Conservation (phyloP, 2,113 vertebrate species). For the Cryptomyrus ogoouensis region DNA sequence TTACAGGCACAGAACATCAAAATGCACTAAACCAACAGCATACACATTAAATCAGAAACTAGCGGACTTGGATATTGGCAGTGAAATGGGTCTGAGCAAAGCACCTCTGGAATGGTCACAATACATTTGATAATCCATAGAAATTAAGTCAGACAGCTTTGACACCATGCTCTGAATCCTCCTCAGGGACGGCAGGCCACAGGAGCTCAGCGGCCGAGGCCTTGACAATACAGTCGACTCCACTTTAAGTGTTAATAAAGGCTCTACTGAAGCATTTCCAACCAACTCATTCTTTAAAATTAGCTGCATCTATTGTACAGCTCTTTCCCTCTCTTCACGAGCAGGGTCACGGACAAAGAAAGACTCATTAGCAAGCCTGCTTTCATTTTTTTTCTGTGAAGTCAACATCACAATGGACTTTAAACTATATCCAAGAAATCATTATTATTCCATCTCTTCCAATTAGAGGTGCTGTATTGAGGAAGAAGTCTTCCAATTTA, state of each 20-base stretch:
- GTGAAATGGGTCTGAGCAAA: background rate
- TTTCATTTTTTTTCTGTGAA: background rate
- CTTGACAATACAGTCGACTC: background rate
- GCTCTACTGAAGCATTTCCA: background rate
- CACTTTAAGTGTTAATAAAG: background rate
- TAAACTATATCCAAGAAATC: background rate
- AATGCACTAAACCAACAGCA: background rate
- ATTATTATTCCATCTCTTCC: background rate
- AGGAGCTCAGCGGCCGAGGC: background rate
- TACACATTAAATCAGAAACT: background rate
- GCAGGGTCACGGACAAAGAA: background rate
- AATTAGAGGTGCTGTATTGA: background rate
- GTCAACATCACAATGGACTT: background rate
- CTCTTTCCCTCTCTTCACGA: background rate
- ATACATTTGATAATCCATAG: background rate
- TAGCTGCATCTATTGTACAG: background rate
- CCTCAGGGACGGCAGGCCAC: background rate
- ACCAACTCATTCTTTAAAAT: background rate
- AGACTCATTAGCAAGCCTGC: background rate
- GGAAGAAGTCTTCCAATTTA: background rate
- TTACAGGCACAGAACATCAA: background rate
- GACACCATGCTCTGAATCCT: background rate
- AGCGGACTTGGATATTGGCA: background rate
- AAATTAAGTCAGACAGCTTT: background rate
- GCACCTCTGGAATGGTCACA: background rate